These are phyloP conservation scores for Neodiprion lecontei DNA, from an alignment of 1,140 invertebrate genomes.

Conservation along the genomic window DNA sequence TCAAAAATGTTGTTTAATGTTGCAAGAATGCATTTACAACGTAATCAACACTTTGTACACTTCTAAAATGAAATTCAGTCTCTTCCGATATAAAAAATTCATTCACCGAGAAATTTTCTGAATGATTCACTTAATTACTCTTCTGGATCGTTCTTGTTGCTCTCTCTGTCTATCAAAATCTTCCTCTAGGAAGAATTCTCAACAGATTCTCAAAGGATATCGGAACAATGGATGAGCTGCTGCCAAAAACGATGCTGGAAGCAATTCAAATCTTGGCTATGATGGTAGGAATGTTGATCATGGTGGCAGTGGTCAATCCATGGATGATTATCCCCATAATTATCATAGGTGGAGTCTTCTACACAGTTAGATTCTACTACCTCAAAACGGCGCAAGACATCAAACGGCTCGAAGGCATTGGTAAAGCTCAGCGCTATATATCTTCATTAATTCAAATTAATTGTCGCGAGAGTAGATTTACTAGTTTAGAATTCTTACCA, in stretches of 20 bases:
- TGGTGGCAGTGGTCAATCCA: conserved; percentile 65
- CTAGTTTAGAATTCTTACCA: background rate
- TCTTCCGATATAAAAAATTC: too few species aligned
- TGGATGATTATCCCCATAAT: conserved; percentile 66
- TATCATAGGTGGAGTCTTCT: conserved; percentile 63
- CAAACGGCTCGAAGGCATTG: conserved; percentile 64
- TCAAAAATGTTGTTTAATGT: conserved; percentile 30
- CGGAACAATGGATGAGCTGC: conserved; percentile 80
- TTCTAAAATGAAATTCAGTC: too few species aligned
- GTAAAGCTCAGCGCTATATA: conserved; percentile 43
- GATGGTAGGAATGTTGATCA: conserved; percentile 59
- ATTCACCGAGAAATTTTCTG: too few species aligned
- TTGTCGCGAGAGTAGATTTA: conserved; percentile 12
- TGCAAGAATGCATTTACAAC: background rate
- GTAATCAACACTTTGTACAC: too few species aligned
- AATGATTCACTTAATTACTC: too few species aligned
- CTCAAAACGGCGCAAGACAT: conserved; percentile 68
- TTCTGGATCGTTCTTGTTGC: too few species aligned
- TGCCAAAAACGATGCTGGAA: conserved; percentile 77
- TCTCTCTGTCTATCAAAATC: background rate
- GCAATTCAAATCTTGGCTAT: conserved; percentile 59
- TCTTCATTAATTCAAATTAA: background rate
- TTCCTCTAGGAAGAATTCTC: conserved; percentile 67
- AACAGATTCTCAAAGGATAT: conserved; percentile 84
- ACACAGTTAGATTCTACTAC: conserved; percentile 66